phyloP scores from a whole-genome alignment of 2,113 vertebrate genomes.

The Coturnix japonica region DNA sequence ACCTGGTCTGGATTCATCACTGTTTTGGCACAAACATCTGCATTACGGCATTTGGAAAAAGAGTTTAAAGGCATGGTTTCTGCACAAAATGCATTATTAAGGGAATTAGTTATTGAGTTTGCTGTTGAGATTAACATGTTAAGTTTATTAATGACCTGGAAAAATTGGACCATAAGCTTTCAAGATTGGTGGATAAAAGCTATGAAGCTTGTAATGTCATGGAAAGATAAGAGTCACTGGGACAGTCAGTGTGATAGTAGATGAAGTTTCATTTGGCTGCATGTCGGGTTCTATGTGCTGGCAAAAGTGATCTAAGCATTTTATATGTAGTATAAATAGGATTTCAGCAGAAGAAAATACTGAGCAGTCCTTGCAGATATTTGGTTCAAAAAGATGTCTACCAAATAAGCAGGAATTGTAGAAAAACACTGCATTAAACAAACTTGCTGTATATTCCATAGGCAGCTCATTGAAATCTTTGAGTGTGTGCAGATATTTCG shows the following conservation, averaged over 20 bases:
- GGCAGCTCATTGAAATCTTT: background rate
- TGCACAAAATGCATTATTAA: background rate
- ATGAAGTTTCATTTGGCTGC: background rate
- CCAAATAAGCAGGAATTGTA: background rate
- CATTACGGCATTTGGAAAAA: background rate
- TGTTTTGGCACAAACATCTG: background rate
- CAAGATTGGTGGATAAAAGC: constrained; percentile 34
- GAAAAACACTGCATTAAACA: background rate
- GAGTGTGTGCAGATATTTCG: background rate
- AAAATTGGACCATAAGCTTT: constrained; percentile 35
- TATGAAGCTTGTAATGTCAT: background rate
- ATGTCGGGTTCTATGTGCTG: background rate
- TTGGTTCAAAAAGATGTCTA: background rate
- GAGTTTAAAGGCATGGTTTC: background rate
- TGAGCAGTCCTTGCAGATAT: background rate
- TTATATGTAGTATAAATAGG: background rate
- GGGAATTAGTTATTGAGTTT: background rate
- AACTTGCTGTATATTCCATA: background rate
- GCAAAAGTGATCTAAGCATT: background rate
- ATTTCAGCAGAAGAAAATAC: background rate
- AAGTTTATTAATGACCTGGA: constrained; percentile 18
- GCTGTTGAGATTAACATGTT: background rate
- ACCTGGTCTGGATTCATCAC: background rate
- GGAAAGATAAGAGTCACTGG: background rate
- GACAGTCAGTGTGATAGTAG: background rate